phyloP scores from a whole-genome alignment of 2,113 vertebrate species.

The Paedocypris sp. region DNA sequence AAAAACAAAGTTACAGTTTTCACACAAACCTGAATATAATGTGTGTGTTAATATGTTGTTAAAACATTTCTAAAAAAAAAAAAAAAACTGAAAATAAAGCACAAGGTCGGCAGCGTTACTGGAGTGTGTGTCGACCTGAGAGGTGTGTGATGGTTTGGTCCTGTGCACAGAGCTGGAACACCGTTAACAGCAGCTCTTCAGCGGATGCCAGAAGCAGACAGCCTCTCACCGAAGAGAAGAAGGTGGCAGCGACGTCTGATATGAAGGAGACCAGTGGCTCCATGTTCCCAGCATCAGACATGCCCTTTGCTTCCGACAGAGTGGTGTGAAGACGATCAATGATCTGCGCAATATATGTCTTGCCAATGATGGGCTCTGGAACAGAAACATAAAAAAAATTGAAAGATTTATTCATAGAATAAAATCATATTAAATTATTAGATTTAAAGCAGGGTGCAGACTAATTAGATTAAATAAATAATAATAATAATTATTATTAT shows the following conservation, averaged over 20 bases:
- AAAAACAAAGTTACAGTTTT: no score
- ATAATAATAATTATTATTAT: no score
- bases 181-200: constrained; percentile 81
- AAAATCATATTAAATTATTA: no score
- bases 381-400: constrained; percentile 2
- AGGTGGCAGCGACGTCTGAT: constrained; percentile 82
- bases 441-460: no score
- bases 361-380: constrained; percentile 81
- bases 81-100: no score
- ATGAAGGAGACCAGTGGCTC: constrained; percentile 80
- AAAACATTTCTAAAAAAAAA: no score
- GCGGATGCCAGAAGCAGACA: constrained; percentile 76
- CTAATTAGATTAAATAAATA: no score
- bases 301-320: constrained; percentile 73
- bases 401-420: no score
- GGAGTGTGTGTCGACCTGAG: constrained; percentile 19
- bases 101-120: no score
- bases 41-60: no score
- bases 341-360: constrained; percentile 78
- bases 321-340: constrained; percentile 80
- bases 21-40: neutral
- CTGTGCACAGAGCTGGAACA: constrained; percentile 85
- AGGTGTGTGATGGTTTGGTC: constrained; percentile 54
- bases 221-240: constrained; percentile 81
- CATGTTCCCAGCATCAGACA: constrained; percentile 76